Percentiles rank a stretch among this genome's conserved stretches.
phyloP scores from a whole-genome alignment of 2,888 invertebrate genomes.

The Tenthredo mesomela region DNA sequence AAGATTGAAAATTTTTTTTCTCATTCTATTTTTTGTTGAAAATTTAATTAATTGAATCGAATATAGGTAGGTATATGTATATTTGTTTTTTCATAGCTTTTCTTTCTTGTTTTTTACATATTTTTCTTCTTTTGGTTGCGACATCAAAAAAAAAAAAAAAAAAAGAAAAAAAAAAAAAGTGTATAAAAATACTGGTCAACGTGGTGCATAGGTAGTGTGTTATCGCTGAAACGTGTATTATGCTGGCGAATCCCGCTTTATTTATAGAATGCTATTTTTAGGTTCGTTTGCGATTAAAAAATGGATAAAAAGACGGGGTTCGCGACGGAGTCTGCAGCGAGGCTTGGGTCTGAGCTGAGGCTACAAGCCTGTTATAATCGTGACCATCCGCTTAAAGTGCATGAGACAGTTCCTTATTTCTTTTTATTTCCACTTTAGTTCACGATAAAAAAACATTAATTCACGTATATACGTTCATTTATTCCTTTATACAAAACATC shows the following conservation, averaged over 20 bases:
- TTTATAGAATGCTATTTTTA: conserved; percentile 39
- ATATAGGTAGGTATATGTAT: not conserved
- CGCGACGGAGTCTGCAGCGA: not conserved
- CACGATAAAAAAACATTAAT: not conserved
- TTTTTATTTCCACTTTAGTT: conserved; percentile 1
- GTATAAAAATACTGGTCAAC: not conserved
- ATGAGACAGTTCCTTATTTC: conserved; percentile 1
- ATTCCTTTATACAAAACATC: not conserved
- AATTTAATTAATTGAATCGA: not conserved
- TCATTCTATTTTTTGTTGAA: not conserved
- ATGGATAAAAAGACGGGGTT: conserved; percentile 9
- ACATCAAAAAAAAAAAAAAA: too few species aligned
- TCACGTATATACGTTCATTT: not conserved
- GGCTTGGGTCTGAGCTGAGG: not conserved
- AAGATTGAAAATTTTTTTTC: not conserved
- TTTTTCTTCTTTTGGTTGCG: not conserved
- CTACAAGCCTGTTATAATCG: not conserved
- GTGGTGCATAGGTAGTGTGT: not conserved
- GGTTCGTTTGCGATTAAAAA: conserved; percentile 40
- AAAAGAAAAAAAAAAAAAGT: too few species aligned
- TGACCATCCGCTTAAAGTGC: conserved; percentile 35
- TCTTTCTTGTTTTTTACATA: not conserved
- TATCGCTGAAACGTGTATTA: conserved; percentile 22
- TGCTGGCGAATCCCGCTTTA: conserved; percentile 26
- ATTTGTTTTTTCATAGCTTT: not conserved